Evolutionary conservation across 1,140 invertebrate species (phyloP), one percentile per base, ranked within the genome.

Genomic region (Sitophilus oryzae): DNA sequence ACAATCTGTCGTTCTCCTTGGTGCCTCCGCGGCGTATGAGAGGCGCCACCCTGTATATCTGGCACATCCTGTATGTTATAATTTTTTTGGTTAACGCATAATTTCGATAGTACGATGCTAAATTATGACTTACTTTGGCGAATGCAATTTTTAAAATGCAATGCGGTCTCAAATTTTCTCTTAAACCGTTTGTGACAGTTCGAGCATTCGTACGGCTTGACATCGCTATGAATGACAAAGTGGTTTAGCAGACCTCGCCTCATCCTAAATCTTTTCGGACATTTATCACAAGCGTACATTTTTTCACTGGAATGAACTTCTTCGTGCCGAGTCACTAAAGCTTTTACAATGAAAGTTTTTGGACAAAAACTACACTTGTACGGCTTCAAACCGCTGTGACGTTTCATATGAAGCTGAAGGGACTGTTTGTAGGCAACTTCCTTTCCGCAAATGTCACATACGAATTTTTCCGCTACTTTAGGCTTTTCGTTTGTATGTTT

Each of bases 171-270:
- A 62, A 65, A 25, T 59, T 51, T 44, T 15, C 57, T 51, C 36
- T 54, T 35, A 45, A 68, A 68, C 8, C n/a, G 16, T 30, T 64
- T 73, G 0, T 77, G 78, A 2, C 76, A 72, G 5, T 65, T 58
- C 36, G 80, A 77, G 56, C 85, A 81, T 38, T 77, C 72, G 60
- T 84, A 85, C 0, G 83, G 84, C 47, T 79, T 71, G 56, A 84
- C 81, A 0, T 82, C 82, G 0, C 86, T 88, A 59, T 89, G 87
- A n/a, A 83, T 85, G 58, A 84, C 69, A 49, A 86, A 78, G 53
- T 68, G 69, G 6, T 59, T 59, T 14, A 49, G 65, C 22, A 68
- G 56, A 18, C 57, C 65, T 8, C 60, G 64, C 35, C 79, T 80
- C 59, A 81, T 73, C 11, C 84, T 84, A 67, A 89, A 88, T 56